Evolutionary conservation across 2,113 vertebrate genomes (phyloP).

Genomic region (Cichladusa arquata): DNA sequence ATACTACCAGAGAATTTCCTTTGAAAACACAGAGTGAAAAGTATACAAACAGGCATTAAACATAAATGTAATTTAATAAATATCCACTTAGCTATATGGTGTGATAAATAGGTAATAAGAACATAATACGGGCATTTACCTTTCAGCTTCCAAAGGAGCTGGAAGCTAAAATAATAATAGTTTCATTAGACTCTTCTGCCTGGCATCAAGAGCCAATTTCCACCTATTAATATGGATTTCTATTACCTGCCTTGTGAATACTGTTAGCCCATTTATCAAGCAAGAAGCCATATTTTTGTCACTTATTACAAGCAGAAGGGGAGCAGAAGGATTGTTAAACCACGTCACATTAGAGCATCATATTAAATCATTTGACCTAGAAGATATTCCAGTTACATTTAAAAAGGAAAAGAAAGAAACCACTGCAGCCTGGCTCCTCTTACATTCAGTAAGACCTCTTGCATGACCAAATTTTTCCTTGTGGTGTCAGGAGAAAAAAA

Average conservation of each 20-base stretch:
- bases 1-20: constrained; percentile 64
- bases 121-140: constrained; percentile 41
- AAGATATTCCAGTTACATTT: constrained; percentile 37
- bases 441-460: constrained; percentile 22
- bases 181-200: constrained; percentile 58
- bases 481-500: not conserved
- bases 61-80: constrained; percentile 64
- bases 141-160: constrained; percentile 55
- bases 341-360: constrained; percentile 46
- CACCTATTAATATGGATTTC: constrained; percentile 55
- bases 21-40: constrained; percentile 53
- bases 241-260: constrained; percentile 55
- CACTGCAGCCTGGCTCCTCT: not conserved
- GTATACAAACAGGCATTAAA: constrained; percentile 61
- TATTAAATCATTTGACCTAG: constrained; percentile 68
- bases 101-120: constrained; percentile 64
- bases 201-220: constrained; percentile 61
- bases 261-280: constrained; percentile 63
- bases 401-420: not conserved
- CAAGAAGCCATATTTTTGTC: constrained; percentile 31
- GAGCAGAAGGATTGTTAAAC: constrained; percentile 53
- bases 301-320: constrained; percentile 45
- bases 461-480: constrained; percentile 22
- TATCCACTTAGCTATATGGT: constrained; percentile 54
- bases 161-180: constrained; percentile 60